Percentiles rank a stretch among this genome's conserved stretches.
Evolutionary conservation across 2,113 vertebrate genomes (phyloP).

Genomic region (Corythaeola cristata): DNA sequence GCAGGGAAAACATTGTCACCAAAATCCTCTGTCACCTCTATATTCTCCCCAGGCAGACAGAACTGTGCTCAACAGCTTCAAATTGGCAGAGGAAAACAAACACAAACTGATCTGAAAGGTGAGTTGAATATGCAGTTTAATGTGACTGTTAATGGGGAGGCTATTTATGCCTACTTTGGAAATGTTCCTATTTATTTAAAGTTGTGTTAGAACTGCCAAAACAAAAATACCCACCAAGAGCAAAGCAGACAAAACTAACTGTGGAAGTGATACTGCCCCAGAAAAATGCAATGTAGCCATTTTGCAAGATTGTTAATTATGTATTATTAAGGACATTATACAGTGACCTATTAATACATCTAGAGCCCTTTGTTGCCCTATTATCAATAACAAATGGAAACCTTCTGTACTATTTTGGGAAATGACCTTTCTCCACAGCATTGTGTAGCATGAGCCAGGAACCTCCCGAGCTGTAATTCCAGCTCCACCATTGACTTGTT

Average conservation of each 20-base stretch:
- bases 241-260: neutral
- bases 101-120: neutral
- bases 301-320: neutral
- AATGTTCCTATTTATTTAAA: neutral
- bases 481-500: conserved; percentile 4
- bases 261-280: neutral
- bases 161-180: neutral
- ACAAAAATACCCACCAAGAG: neutral
- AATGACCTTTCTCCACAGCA: conserved; percentile 51
- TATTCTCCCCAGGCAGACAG: neutral
- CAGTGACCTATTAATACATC: conserved; percentile 14
- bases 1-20: neutral
- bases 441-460: neutral
- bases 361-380: conserved; percentile 38
- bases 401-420: conserved; percentile 53
- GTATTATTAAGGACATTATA: neutral
- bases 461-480: conserved; percentile 33
- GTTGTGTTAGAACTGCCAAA: neutral
- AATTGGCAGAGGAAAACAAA: neutral
- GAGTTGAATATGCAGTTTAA: neutral
- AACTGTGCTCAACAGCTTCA: neutral
- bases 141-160: neutral
- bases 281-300: neutral
- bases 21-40: neutral
- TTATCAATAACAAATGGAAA: conserved; percentile 42